Conservation (phyloP, 2,888 invertebrate genomes). For the Lymantria monacha region DNA sequence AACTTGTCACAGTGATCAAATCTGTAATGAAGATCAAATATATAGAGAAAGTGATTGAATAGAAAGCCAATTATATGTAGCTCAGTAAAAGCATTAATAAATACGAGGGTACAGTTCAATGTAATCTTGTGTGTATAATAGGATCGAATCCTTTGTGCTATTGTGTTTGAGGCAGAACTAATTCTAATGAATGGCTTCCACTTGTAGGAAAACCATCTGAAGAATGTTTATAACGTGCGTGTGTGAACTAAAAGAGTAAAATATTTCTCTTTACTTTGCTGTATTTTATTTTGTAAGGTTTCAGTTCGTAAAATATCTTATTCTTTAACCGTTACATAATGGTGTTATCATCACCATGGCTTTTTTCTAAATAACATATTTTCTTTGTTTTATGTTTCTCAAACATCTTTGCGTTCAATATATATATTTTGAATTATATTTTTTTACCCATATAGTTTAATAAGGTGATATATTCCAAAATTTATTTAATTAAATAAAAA, state of each 20-base stretch:
- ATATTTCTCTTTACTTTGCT: neutral
- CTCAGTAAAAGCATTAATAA: constrained; percentile 9
- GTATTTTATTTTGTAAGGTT: neutral
- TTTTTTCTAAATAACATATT: too few species aligned
- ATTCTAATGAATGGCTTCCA: constrained; percentile 1
- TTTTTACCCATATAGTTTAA: too few species aligned
- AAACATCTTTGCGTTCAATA: too few species aligned
- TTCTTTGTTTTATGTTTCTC: too few species aligned
- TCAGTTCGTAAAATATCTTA: too few species aligned
- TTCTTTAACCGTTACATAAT: too few species aligned
- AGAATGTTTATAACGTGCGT: neutral
- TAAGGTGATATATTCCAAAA: too few species aligned
- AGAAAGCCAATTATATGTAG: constrained; percentile 32
- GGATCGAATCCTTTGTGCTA: neutral
- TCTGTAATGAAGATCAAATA: constrained; percentile 16
- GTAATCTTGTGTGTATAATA: constrained; percentile 1
- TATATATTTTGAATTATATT: too few species aligned
- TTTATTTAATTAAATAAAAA: too few species aligned
- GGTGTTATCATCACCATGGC: too few species aligned
- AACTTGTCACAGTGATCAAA: too few species aligned
- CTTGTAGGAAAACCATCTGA: neutral
- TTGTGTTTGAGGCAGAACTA: constrained; percentile 5
- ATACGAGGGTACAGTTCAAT: neutral
- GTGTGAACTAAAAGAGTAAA: neutral
- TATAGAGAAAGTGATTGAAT: constrained; percentile 33